phyloP scores from a whole-genome alignment of 1,140 invertebrate genomes.

The fruit fly (Drosophila melanogaster) region Release_6_plus_ISO1_MT NT_033779.5:3221501-3222000 shows the following conservation, averaged over 20 bases:
- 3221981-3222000: neutral
- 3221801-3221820: constrained; percentile 1
- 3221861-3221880: constrained; percentile 1
- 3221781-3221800: constrained; percentile 3
- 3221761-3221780: constrained; percentile 2
- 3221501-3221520: constrained; percentile 20
- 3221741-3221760: neutral
- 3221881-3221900: constrained; percentile 4
- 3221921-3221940: constrained; percentile 14
- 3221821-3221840: constrained; percentile 21
- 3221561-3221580: constrained; percentile 2
- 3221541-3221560: constrained; percentile 22
- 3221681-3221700: neutral
- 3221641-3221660: constrained; percentile 24
- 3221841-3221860: constrained; percentile 10
- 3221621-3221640: constrained; percentile 9
- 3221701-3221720: constrained; percentile 1
- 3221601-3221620: constrained; percentile 31
- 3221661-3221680: constrained; percentile 15
- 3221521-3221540: constrained; percentile 38
- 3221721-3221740: neutral
- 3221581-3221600: constrained; percentile 29
- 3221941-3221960: neutral
- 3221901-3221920: neutral
- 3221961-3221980: neutral